Base-by-base conservation (phyloP, 2,113 vertebrate species). In the Antennarius striatus region DNA sequence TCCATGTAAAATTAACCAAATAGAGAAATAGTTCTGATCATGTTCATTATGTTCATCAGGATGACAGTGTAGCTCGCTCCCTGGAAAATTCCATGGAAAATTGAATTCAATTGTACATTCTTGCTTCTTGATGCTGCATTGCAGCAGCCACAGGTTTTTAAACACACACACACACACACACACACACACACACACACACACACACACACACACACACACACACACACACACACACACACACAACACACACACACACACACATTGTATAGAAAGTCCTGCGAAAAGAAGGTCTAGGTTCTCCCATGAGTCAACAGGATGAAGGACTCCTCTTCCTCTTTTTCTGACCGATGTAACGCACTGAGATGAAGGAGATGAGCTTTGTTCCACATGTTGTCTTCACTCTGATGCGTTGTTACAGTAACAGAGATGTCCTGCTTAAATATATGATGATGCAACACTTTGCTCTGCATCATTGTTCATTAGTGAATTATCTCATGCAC, bases 91-190 rank as follows among this genome's bases (percentile, higher is more conserved):
- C 17, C 12, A 49, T 30, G 65, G 42, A 47, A 43, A 30, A 39
- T 68, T 53, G 61, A 70, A 46, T 73, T 30, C 57, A 22, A 4
- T 48, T 56, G 40, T 56, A 29, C 51, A 40, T 67, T 54, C 50
- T 46, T 67, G 49, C 59, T 85, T 30, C 47, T 62, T 69, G 16
- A 62, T 69, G 68, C 81, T 84, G 85, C 83, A 87, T 79, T 87
- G 79, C 87, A 87, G 83, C 81, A 81, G 81, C 79, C 68, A 81
- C 77, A 84, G 56, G 83, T 84, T 64, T 77, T 36, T 17, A 60
- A 3, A 56, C 59, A 62, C 62, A 62, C 46, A 65, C 28, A 51
- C 30, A 45, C 52, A 67, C 63, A 71, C 48, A 54, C 42, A 48
- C 52, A 49, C 57, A 17, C 50, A 48, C 53, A 63, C n/a, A 56